Base-by-base conservation (phyloP, 2,113 vertebrate genomes). In the Ctenomys sociabilis region DNA sequence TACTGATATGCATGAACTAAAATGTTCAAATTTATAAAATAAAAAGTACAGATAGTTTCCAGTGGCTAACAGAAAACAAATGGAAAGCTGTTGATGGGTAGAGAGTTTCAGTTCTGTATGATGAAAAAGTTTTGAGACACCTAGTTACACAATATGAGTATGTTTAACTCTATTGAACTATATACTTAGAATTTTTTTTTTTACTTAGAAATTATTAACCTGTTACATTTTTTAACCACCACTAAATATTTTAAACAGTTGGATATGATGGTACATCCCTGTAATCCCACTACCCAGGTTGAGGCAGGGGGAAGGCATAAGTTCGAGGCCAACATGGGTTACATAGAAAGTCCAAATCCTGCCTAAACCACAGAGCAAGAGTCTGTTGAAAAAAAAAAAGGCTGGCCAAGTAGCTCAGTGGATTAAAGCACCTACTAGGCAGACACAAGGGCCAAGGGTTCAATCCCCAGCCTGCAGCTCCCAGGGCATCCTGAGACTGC, bases 101-200 rank as follows among this genome's bases (percentile, higher is more conserved):
- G 26, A 80, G 43, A 78, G 75, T 92, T 88, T 84, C 54, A 16
- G 45, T 80, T 92, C 68, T 80, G 35, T 17, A 92, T 92, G 40
- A 85, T 73, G 68, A 91, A 70, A 77, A 92, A 73, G 45, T 72
- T 85, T 81, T 5, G 7, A 89, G 63, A 73, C 1, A 52, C 6
- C 45, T 35, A 72, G 43, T 7, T 95, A n/a, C 2, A 72, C 17
- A 19, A 80, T 77, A 24, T 45, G 12, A 77, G 30, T 77, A 45
- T 45, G 28, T 30, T 77, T 30, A 49, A 77, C 26, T 45, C 73
- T 49, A 77, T 28, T 45, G 26, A 49, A 45, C 40, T 45, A 45
- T 45, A 77, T 9, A 49, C 49, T 49, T 49, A 49, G 49, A 49
- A 49, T 49, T 49, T 49, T 49, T n/a, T n/a, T n/a, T 49, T 49